Base-by-base conservation (phyloP, 2,113 vertebrate species). In the Smithornis capensis region DNA sequence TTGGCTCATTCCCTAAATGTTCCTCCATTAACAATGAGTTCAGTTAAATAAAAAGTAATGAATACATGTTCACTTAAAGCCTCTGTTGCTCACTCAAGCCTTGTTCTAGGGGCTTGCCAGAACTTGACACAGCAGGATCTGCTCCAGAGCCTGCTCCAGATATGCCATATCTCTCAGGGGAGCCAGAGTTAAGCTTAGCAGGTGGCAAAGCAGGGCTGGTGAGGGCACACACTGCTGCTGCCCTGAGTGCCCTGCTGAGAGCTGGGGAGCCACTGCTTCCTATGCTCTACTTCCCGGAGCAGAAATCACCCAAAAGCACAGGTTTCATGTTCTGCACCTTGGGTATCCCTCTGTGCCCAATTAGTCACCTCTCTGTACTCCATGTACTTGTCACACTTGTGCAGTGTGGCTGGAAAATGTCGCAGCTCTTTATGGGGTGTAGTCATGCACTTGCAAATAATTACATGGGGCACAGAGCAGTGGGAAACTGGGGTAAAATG, bases 211-310 rank as follows among this genome's bases (percentile, higher is more conserved):
- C 33, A 29, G 70, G 17, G 19, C 2, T 64, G 69, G 50, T 3
- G 10, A 52, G 55, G 42, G 17, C n/a, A 23, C 2, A 3, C 4
- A 16, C 10, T 10, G 4, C 2, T 2, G 28, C 45, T 22, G 4
- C 47, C 33, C 29, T 0, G 1, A 62, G 35, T 5, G 2, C 29
- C n/a, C 38, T 49, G 38, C 45, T 28, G 71, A 59, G 38, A 17
- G 35, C 68, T 52, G 74, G 63, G 56, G 9, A 68, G 3, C 6
- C 0, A 0, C 53, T 35, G 56, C 25, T 40, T 9, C 35, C 38
- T 14, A 14, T 6, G 31, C 73, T 65, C 40, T 38, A 27, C 29
- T 37, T 65, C 29, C 28, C 31, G 6, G 22, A 49, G 80, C 65
- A 44, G 62, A 62, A 71, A 76, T 56, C 29, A 22, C 14, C 7